Conservation (phyloP, 2,113 vertebrate genomes). For the Herpetotheres cachinnans region DNA sequence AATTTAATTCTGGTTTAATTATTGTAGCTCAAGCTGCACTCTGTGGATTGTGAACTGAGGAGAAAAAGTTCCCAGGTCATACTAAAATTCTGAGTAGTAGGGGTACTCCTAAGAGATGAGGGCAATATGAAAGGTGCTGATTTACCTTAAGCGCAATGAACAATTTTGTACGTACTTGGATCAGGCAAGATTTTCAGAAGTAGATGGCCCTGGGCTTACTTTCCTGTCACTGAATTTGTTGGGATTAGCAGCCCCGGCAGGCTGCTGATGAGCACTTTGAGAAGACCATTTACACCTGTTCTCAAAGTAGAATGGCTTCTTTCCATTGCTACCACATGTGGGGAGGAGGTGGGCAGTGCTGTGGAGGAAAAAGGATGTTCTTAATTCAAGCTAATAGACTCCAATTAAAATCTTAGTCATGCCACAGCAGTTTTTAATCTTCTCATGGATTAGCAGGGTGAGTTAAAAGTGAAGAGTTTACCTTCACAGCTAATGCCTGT, state of each 20-base stretch:
- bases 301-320: neutral
- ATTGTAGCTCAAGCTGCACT: neutral
- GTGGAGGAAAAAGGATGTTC: neutral
- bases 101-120: neutral
- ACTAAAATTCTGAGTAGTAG: no score
- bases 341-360: neutral
- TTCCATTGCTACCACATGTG: neutral
- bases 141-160: neutral
- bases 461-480: neutral
- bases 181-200: neutral
- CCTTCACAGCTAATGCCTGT: neutral
- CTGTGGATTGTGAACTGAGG: neutral
- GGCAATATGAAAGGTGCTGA: neutral
- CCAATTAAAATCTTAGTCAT: neutral
- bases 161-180: fast-evolving
- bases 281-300: neutral
- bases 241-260: neutral
- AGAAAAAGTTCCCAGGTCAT: neutral
- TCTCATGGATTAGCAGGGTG: neutral
- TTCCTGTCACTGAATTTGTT: neutral
- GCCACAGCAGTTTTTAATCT: neutral
- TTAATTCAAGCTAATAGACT: neutral
- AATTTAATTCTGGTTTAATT: neutral
- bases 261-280: neutral
- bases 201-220: neutral